Percentiles rank a stretch among this genome's conserved stretches.
Evolutionary conservation across 2,888 invertebrate genomes (phyloP).

Genomic region (Leucozona laternaria): DNA sequence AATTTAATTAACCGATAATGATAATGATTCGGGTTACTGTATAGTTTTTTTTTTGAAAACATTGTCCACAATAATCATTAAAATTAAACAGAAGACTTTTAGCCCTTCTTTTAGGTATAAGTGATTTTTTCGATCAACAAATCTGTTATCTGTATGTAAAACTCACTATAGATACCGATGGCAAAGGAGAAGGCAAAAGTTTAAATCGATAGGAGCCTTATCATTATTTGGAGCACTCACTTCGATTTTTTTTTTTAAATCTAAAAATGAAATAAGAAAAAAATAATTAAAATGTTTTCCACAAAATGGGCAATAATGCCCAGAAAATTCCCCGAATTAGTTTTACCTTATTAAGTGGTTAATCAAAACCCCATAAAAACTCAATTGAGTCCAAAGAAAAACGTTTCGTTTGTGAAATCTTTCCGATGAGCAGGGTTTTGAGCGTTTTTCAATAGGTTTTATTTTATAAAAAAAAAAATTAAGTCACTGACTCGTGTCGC

Average conservation of each 20-base stretch:
- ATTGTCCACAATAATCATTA: conserved; percentile 61
- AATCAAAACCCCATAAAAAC: conserved; percentile 59
- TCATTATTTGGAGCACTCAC: conserved; percentile 49
- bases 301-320: background rate
- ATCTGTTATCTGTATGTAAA: conserved; percentile 42
- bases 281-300: conserved; percentile 25
- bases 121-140: background rate
- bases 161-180: background rate
- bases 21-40: conserved; percentile 22
- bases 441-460: background rate
- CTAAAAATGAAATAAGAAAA: background rate
- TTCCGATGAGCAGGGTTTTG: background rate
- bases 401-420: background rate
- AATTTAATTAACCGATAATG: conserved; percentile 59
- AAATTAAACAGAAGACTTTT: conserved; percentile 23
- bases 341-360: conserved; percentile 44
- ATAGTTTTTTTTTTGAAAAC: conserved; percentile 19
- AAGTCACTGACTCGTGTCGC: background rate
- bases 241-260: background rate
- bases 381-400: conserved; percentile 40
- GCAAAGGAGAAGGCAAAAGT: background rate
- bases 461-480: background rate
- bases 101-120: conserved; percentile 11
- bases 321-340: conserved; percentile 40
- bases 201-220: conserved; percentile 42